Evolutionary conservation across 2,888 invertebrate genomes (phyloP).

Genomic region (Diaperis boleti): DNA sequence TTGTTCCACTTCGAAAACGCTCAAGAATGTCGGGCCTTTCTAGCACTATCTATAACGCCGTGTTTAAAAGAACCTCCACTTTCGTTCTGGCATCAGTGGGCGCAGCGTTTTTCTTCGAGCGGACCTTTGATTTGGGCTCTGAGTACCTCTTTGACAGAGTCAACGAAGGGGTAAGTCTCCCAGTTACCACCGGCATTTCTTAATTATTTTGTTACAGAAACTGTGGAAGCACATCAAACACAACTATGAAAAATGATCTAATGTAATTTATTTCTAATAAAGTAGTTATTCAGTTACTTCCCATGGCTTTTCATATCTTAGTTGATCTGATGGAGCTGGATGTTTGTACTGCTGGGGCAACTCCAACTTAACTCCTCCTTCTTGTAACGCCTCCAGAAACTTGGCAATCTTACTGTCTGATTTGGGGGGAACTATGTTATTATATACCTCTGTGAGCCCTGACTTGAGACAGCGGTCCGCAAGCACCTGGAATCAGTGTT

Average conservation of each 20-base stretch:
- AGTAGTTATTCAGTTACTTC: constrained; percentile 67
- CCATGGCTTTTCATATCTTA: constrained; percentile 83
- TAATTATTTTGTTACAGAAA: constrained; percentile 72
- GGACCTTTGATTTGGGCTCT: constrained; percentile 77
- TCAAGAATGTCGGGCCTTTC: constrained; percentile 53
- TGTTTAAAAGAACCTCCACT: constrained; percentile 87
- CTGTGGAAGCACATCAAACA: constrained; percentile 81
- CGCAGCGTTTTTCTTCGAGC: constrained; percentile 84
- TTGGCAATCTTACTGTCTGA: constrained; percentile 75
- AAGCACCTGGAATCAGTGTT: constrained; percentile 71
- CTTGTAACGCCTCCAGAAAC: constrained; percentile 76
- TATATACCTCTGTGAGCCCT: constrained; percentile 77
- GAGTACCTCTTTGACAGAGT: constrained; percentile 74
- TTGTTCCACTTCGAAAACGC: no score
- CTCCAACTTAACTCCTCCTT: constrained; percentile 76
- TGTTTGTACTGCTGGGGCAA: constrained; percentile 77
- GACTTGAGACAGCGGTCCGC: constrained; percentile 87
- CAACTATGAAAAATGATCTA: constrained; percentile 69
- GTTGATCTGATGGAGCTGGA: constrained; percentile 73
- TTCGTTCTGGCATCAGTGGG: constrained; percentile 76
- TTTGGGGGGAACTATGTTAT: constrained; percentile 71
- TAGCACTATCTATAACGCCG: constrained; percentile 72
- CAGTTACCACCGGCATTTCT: no score
- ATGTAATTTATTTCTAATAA: constrained; percentile 35
- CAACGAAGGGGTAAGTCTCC: constrained; percentile 84